Evolutionary conservation across 2,797 vertebrate genomes (phyloP).

Genomic region (Tauraco hartlaubi): DNA sequence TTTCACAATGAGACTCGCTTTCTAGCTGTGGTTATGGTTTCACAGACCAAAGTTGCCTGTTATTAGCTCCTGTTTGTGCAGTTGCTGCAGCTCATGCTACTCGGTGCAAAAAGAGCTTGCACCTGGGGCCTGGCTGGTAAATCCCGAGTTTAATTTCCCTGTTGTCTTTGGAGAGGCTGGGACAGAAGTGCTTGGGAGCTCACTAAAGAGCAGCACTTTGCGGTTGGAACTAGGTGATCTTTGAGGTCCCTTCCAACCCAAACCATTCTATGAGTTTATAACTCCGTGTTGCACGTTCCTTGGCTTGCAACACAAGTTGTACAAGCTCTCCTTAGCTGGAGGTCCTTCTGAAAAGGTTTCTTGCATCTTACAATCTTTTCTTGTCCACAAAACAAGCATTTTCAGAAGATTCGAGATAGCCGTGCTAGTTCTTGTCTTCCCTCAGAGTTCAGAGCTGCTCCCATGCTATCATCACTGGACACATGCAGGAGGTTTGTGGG

Average conservation of each 20-base stretch:
- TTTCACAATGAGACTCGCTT: slow-evolving; percentile 52
- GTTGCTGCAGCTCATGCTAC: background rate
- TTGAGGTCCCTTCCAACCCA: no score
- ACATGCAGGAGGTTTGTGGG: background rate
- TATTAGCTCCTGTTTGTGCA: slow-evolving; percentile 30
- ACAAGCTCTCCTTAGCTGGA: background rate
- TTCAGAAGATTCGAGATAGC: background rate
- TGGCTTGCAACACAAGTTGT: background rate
- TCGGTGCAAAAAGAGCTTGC: slow-evolving; percentile 1
- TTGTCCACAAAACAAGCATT: background rate
- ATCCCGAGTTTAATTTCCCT: background rate
- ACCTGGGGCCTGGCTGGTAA: background rate
- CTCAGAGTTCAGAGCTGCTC: background rate
- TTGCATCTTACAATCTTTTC: background rate
- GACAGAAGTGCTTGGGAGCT: background rate
- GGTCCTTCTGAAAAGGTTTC: background rate
- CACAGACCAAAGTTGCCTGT: background rate
- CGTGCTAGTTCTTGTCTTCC: background rate
- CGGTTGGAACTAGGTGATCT: no score
- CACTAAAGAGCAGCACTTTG: background rate
- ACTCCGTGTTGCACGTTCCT: background rate
- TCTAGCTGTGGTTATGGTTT: slow-evolving; percentile 61
- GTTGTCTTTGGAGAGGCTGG: background rate
- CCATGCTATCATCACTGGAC: background rate
- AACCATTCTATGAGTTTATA: no score